Percentiles rank a stretch among this genome's conserved stretches.
Conservation (phyloP, 1,140 invertebrate species). For the Conus ventricosus region DNA sequence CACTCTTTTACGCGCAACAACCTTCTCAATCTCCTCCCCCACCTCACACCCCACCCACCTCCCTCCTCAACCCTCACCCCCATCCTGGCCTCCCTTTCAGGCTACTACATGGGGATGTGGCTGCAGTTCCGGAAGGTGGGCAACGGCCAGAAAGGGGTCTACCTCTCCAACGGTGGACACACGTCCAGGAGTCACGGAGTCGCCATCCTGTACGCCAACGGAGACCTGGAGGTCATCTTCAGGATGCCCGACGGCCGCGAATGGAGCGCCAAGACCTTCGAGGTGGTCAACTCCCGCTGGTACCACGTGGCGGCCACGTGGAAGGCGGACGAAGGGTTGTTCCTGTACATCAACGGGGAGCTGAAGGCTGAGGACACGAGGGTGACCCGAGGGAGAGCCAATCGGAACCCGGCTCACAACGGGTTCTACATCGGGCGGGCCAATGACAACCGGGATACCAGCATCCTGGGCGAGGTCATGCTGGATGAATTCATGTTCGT, state of each 20-base stretch:
- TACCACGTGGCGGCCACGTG: constrained; percentile 71
- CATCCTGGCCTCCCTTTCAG: constrained; percentile 47
- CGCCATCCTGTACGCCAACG: constrained; percentile 68
- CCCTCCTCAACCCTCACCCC: too few species aligned
- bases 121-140: constrained; percentile 60
- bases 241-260: constrained; percentile 50
- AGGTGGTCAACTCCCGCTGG: constrained; percentile 66
- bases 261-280: constrained; percentile 59
- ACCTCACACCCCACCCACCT: too few species aligned
- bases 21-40: too few species aligned
- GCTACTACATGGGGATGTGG: constrained; percentile 71
- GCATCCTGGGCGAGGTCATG: constrained; percentile 52
- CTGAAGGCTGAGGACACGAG: constrained; percentile 45
- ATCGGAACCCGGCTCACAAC: constrained; percentile 33
- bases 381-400: constrained; percentile 33
- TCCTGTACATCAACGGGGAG: constrained; percentile 68
- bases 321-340: constrained; percentile 56
- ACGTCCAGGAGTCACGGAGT: constrained; percentile 64
- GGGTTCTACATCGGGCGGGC: constrained; percentile 65
- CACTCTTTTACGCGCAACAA: too few species aligned
- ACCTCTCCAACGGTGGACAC: constrained; percentile 72
- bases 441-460: constrained; percentile 57
- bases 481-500: constrained; percentile 72
- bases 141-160: constrained; percentile 56
- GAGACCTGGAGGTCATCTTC: constrained; percentile 61